A percentile compares a stretch with the other conserved stretches of the same genome.
phyloP scores from a whole-genome alignment of 2,888 invertebrate species.

The Drosophila mulleri region DNA sequence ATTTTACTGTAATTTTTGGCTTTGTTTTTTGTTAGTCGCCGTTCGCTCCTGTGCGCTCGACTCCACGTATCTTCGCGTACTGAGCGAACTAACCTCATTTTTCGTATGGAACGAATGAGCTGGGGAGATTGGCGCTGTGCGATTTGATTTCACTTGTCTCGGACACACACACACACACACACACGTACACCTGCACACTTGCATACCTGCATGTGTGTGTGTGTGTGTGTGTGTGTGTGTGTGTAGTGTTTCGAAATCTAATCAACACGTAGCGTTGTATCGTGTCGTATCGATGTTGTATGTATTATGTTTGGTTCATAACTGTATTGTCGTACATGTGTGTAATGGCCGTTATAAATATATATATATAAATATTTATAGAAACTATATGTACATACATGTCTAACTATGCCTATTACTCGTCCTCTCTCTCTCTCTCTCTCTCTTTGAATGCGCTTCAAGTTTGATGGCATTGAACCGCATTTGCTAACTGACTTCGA shows the following conservation, averaged over 20 bases:
- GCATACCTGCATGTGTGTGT: not conserved
- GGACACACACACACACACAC: conserved; percentile 32
- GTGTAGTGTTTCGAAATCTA: conserved; percentile 66
- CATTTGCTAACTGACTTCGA: conserved; percentile 61
- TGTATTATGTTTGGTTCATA: conserved; percentile 42
- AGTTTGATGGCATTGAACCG: conserved; percentile 45
- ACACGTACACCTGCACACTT: conserved; percentile 10
- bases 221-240: conserved; percentile 9
- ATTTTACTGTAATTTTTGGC: not conserved
- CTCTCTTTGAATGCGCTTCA: conserved; percentile 15
- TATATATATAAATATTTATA: not conserved
- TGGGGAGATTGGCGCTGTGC: conserved; percentile 48
- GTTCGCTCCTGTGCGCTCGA: conserved; percentile 68
- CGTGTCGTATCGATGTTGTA: conserved; percentile 57
- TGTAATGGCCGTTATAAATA: conserved; percentile 4
- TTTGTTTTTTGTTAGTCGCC: conserved; percentile 21
- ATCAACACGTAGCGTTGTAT: conserved; percentile 66
- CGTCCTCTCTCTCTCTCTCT: not conserved
- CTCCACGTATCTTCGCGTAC: conserved; percentile 65
- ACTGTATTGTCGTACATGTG: conserved; percentile 49
- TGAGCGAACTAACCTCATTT: conserved; percentile 70
- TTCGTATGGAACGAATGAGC: conserved; percentile 34
- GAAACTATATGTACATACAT: not conserved
- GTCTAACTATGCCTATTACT: not conserved
- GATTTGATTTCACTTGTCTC: conserved; percentile 52